Evolutionary conservation across 1,140 invertebrate species (phyloP), one percentile per base, ranked within the genome.

Genomic region (Pseudomyrmex concolor): DNA sequence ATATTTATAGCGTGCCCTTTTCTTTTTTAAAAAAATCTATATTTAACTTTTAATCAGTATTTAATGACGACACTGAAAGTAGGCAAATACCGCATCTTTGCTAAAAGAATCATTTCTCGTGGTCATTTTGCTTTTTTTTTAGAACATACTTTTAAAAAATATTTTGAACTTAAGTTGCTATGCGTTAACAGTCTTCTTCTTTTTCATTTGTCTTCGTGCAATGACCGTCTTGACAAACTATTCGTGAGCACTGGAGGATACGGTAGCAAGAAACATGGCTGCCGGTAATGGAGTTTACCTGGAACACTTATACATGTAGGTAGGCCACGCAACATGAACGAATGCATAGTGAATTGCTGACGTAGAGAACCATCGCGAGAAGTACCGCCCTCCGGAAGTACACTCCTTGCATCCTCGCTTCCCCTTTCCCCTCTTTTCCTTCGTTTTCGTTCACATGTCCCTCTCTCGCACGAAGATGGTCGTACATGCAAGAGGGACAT

Each of bases 361-460:
- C 54, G 43, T 81, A 84, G 84, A 84, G 85, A 90, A 86, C 88
- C 85, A 86, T 84, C 73, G 83, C 76, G 70, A 89, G 81, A 71
- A 80, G 91, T 90, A 92, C 91, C 91, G 91, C 91, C 91, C 90
- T 89, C 89, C 91, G 91, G 91, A 92, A 92, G 87, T 91, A 60
- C 63, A 84, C 86, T 91, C 85, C 86, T 92, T 86, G 88, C 88
- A 89, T 86, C 64, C 86, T 77, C 77, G 71, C 63, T 81, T 74
- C 50, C 34, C 84, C 83, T 70, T 67, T 73, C 34, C 83, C 72
- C 71, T 73, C 34, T 5, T 7, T 34, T 0, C 4, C 34, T 34
- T 5, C 5, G 5, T 67, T 43, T 77, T 50, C 57, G 25, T 73
- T 74, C 81, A 71, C 60, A 66, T 63, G 48, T 78, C 25, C 45